phyloP scores from a whole-genome alignment of 2,888 invertebrate genomes.

The Drosophila villosipedis region DNA sequence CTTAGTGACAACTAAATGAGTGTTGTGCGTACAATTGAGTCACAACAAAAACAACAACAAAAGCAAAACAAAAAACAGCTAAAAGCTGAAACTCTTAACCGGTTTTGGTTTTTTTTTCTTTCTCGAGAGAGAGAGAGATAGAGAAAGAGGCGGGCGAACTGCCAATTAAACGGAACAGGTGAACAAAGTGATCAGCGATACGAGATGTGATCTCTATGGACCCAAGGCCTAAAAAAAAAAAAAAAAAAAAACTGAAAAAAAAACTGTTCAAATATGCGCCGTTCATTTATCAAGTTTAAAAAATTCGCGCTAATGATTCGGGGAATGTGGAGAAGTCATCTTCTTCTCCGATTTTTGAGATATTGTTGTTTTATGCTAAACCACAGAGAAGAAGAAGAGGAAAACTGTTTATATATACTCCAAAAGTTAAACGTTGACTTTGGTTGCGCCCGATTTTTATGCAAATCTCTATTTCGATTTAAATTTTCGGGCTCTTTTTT shows the following conservation, averaged over 20 bases:
- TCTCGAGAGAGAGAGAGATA: background rate
- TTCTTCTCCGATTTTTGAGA: conserved; percentile 39
- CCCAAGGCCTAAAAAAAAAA: background rate
- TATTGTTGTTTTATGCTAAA: conserved; percentile 74
- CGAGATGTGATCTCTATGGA: conserved; percentile 22
- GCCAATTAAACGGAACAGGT: conserved; percentile 76
- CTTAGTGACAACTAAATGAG: conserved; percentile 79
- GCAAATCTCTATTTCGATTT: conserved; percentile 53
- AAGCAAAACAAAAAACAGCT: conserved; percentile 4
- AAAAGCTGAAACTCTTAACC: conserved; percentile 7
- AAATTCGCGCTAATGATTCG: conserved; percentile 68
- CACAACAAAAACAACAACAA: conserved; percentile 35
- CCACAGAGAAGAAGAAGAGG: conserved; percentile 28
- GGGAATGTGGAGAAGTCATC: conserved; percentile 46
- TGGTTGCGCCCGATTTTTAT: conserved; percentile 57
- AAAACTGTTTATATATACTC: background rate
- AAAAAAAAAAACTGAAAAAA: conserved; percentile 18
- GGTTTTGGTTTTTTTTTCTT: background rate
- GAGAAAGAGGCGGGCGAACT: conserved; percentile 10
- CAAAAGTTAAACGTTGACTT: background rate
- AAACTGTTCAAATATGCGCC: conserved; percentile 49
- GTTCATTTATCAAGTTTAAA: conserved; percentile 60
- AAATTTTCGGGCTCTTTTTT: conserved; percentile 22
- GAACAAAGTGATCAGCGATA: conserved; percentile 59
- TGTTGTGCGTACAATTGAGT: conserved; percentile 58